These are phyloP conservation scores for Phymastichus coffea DNA, from an alignment of 1,140 invertebrate species.

Conservation along the genomic window DNA sequence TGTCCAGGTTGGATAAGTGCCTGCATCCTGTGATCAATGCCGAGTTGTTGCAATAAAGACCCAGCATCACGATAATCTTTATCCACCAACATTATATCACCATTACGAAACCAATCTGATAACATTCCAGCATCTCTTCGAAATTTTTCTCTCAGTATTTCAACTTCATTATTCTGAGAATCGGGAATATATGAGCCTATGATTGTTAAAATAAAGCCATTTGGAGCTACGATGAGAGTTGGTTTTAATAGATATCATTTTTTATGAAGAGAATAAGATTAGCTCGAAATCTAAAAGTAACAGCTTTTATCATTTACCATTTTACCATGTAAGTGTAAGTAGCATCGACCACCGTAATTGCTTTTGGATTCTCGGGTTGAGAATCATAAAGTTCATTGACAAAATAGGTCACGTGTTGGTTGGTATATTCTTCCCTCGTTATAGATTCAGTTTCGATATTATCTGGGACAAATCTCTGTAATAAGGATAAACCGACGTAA, in stretches of 20 bases:
- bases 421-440: background rate
- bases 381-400: slow-evolving; percentile 8
- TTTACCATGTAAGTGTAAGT: background rate
- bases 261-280: slow-evolving; percentile 19
- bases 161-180: slow-evolving; percentile 14
- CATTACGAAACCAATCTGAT: slow-evolving; percentile 2
- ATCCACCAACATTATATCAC: slow-evolving; percentile 12
- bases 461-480: background rate
- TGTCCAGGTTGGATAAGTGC: background rate
- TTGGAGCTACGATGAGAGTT: background rate
- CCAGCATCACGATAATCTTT: background rate
- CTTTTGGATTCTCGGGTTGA: background rate
- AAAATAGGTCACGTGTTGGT: slow-evolving; percentile 18
- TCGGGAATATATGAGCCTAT: slow-evolving; percentile 14
- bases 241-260: slow-evolving; percentile 7
- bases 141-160: no score
- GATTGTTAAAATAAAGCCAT: slow-evolving; percentile 16
- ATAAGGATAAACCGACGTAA: background rate
- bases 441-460: background rate
- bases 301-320: background rate
- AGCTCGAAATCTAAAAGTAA: background rate
- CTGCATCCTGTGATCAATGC: slow-evolving; percentile 16
- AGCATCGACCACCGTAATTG: background rate
- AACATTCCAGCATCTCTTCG: no score
- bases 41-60: background rate